phyloP scores from a whole-genome alignment of 2,797 vertebrate genomes.

The Alectoris magna region DNA sequence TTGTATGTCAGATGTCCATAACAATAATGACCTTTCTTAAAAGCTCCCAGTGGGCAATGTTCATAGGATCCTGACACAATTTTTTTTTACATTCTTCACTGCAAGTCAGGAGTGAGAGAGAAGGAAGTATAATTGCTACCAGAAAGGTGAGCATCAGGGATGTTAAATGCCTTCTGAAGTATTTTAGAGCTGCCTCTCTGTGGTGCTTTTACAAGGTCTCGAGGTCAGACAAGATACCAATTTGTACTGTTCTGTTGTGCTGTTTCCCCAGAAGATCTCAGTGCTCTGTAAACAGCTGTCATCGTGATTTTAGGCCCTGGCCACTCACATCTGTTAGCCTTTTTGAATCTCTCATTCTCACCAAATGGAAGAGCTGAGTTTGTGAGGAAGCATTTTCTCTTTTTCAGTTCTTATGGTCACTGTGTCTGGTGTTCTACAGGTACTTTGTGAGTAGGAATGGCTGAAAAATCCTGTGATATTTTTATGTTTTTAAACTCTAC shows the following conservation, averaged over 20 bases:
- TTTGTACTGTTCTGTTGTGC: neutral
- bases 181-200: neutral
- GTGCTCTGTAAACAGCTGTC: neutral
- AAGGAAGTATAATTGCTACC: neutral
- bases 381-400: neutral
- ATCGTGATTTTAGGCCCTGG: neutral
- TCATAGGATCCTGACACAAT: neutral
- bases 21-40: neutral
- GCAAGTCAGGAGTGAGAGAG: neutral
- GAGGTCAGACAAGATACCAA: neutral
- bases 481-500: neutral
- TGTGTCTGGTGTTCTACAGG: neutral
- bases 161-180: neutral
- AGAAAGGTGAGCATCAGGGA: neutral
- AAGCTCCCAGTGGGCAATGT: neutral
- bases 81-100: neutral
- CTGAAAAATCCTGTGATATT: neutral
- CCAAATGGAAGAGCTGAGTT: neutral
- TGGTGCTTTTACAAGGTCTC: neutral
- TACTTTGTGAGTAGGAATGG: neutral
- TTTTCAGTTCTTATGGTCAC: neutral
- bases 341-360: neutral
- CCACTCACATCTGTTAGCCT: accelerated
- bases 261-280: neutral
- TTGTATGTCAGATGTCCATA: neutral